Percentiles rank a stretch among this genome's conserved stretches.
phyloP scores from a whole-genome alignment of 2,888 invertebrate genomes.

The Cordilura impudica region DNA sequence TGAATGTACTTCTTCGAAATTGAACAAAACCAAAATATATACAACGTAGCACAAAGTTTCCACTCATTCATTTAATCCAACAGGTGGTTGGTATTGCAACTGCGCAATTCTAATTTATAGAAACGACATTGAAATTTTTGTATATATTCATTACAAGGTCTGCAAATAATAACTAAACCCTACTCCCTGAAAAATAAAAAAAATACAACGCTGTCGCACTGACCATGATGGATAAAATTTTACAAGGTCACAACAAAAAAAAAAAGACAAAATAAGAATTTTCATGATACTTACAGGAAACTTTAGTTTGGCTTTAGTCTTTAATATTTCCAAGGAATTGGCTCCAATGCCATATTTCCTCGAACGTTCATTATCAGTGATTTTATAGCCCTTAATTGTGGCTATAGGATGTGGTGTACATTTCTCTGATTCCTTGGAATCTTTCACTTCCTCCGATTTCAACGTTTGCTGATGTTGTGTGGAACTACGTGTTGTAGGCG shows the following conservation, averaged over 20 bases:
- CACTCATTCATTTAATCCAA: conserved; percentile 52
- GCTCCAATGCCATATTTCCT: conserved; percentile 77
- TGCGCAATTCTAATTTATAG: conserved; percentile 46
- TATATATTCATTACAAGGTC: conserved; percentile 4
- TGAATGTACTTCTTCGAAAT: conserved; percentile 66
- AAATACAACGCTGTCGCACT: conserved; percentile 46
- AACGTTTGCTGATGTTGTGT: conserved; percentile 18
- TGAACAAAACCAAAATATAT: conserved; percentile 6
- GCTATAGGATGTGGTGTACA: conserved; percentile 18
- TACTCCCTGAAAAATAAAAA: conserved; percentile 7
- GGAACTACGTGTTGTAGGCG: conserved; percentile 55
- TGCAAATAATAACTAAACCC: not conserved
- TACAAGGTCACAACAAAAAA: conserved; percentile 44
- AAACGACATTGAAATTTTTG: conserved; percentile 70
- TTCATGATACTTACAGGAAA: conserved; percentile 74
- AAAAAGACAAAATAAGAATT: not conserved
- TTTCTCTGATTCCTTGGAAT: not conserved
- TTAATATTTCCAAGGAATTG: conserved; percentile 73
- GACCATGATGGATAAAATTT: conserved; percentile 32
- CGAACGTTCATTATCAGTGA: conserved; percentile 75
- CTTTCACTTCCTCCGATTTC: not conserved
- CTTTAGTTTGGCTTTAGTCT: conserved; percentile 73
- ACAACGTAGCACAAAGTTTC: conserved; percentile 19
- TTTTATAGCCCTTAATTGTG: conserved; percentile 76
- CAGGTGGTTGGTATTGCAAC: conserved; percentile 60